phyloP scores from a whole-genome alignment of 2,888 invertebrate species.

The Agriotes lineatus region DNA sequence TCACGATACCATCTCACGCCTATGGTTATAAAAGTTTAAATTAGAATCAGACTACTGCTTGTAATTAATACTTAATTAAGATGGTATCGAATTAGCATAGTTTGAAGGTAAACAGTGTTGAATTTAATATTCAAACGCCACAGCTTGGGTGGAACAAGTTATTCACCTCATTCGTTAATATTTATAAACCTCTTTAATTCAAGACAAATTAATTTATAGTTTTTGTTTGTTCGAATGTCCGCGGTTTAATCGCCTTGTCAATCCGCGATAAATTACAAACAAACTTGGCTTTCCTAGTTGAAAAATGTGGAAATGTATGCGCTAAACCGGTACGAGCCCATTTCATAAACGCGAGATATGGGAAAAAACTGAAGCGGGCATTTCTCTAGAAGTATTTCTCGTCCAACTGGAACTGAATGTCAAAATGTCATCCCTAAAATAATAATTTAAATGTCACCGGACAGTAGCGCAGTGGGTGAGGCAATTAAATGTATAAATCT shows the following conservation, averaged over 20 bases:
- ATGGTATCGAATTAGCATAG: slow-evolving; percentile 38
- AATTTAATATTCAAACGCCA: slow-evolving; percentile 33
- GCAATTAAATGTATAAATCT: slow-evolving; percentile 45
- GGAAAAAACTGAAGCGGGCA: slow-evolving; percentile 3
- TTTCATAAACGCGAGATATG: slow-evolving; percentile 2
- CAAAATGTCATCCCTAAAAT: slow-evolving; percentile 35
- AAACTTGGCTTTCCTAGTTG: slow-evolving; percentile 7
- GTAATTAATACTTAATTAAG: slow-evolving; percentile 37
- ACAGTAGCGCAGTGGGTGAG: slow-evolving; percentile 37
- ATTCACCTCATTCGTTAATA: slow-evolving; percentile 44
- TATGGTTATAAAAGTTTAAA: slow-evolving; percentile 25
- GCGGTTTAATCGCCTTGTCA: slow-evolving; percentile 19
- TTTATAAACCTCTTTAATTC: slow-evolving; percentile 31
- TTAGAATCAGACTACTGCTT: slow-evolving; percentile 13
- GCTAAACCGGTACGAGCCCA: slow-evolving; percentile 3
- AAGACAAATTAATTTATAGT: slow-evolving; percentile 18
- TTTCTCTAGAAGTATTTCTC: slow-evolving; percentile 25
- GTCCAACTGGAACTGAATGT: slow-evolving; percentile 33
- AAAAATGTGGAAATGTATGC: slow-evolving; percentile 2
- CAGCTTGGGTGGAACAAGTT: slow-evolving; percentile 43
- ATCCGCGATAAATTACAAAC: slow-evolving; percentile 21
- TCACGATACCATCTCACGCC: slow-evolving; percentile 12
- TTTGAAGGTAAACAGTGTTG: slow-evolving; percentile 38
- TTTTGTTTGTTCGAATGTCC: slow-evolving; percentile 21
- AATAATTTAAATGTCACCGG: slow-evolving; percentile 40